Base-by-base conservation (phyloP, 2,113 vertebrate genomes). In the Actinemys pallida region DNA sequence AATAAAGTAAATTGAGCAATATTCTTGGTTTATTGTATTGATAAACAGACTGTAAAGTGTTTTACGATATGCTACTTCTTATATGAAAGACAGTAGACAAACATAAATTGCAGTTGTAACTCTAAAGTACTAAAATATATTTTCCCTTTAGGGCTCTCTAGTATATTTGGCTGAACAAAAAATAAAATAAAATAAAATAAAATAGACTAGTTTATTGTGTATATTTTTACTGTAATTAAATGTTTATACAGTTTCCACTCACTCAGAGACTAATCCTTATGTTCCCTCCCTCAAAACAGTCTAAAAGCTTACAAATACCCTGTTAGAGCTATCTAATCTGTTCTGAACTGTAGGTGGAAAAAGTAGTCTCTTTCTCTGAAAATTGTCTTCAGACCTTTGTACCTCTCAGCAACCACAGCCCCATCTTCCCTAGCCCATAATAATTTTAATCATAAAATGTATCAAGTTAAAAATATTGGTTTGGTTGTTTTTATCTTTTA, bases 1-100 rank as follows among this genome's bases (percentile, higher is more conserved):
- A 97, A 96, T 95, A 97, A 97, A 97, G 97, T 94, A 96, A 97
- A 97, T 96, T 97, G 93, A 91, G 93, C 90, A 90, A 93, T 91
- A 96, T 96, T 96, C 97, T 94, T 83, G 56, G 82, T 97, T 98
- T 98, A 95, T 98, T 93, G 92, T 95, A 95, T 96, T 96, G 95
- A 96, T 97, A 96, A 97, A 96, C 96, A 97, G 86, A 97, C 76
- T 97, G 91, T 97, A 96, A 98, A 96, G 92, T 95, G 92, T 90
- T 91, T 97, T 94, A 91, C 89, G 94, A 86, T 96, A 94, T 83
- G 91, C 83, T 95, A 94, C 69, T 95, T 95, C 94, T 96, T 2
- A 0, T 96, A 94, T 95, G 49, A 97, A 97, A 98, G 97, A 96
- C 92, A 85, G 86, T 90, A 95, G 49, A 95, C 93, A 96, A 97